Conservation (phyloP, 2,797 vertebrate genomes). For the Microhierax caerulescens region DNA sequence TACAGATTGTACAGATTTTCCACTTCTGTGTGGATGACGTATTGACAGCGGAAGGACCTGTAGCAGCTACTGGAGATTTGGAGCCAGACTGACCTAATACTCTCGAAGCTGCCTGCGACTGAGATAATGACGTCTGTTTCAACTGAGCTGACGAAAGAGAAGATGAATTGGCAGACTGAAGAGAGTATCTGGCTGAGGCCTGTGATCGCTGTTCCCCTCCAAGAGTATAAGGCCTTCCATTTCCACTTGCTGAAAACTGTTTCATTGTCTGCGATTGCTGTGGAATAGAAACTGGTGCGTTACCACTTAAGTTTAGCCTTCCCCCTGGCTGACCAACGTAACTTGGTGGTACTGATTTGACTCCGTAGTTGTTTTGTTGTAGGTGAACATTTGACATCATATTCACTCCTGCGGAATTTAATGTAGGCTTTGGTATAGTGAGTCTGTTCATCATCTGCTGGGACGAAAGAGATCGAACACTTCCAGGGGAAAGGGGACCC, state of each 20-base stretch:
- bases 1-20: slow-evolving; percentile 99
- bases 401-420: slow-evolving; percentile 83
- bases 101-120: slow-evolving; percentile 80
- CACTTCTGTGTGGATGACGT: slow-evolving; percentile 97
- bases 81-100: slow-evolving; percentile 83
- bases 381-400: slow-evolving; percentile 89
- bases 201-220: slow-evolving; percentile 79
- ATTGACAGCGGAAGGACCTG: slow-evolving; percentile 84
- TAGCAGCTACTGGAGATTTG: slow-evolving; percentile 77
- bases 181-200: slow-evolving; percentile 74
- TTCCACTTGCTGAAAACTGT: slow-evolving; percentile 84
- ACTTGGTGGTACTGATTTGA: slow-evolving; percentile 83
- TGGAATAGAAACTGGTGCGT: slow-evolving; percentile 85
- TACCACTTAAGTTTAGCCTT: slow-evolving; percentile 85
- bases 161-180: slow-evolving; percentile 79
- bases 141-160: slow-evolving; percentile 78
- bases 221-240: slow-evolving; percentile 80
- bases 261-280: slow-evolving; percentile 92
- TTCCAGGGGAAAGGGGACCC: slow-evolving; percentile 81
- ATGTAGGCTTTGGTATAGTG: slow-evolving; percentile 87
- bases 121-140: slow-evolving; percentile 85
- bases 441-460: slow-evolving; percentile 89
- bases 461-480: slow-evolving; percentile 84
- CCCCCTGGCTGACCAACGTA: slow-evolving; percentile 85
- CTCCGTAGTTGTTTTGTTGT: slow-evolving; percentile 85